Conservation (phyloP, 2,113 vertebrate genomes). For the Pterocles burchelli region DNA sequence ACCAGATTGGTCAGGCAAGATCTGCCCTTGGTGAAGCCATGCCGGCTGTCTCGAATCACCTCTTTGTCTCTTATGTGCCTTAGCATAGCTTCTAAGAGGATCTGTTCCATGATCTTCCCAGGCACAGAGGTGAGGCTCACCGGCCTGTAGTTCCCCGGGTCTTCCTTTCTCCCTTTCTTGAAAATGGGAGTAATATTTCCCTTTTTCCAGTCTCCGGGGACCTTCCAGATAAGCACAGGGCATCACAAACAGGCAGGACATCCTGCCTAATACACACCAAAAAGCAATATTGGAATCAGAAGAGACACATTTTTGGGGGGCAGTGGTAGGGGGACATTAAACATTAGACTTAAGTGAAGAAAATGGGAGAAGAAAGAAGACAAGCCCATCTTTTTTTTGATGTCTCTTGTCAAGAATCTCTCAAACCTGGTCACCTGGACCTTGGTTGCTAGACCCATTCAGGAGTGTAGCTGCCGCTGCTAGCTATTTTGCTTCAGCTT, state of each 20-base stretch:
- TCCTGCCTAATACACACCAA: neutral
- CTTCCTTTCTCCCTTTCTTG: no score
- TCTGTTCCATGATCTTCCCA: no score
- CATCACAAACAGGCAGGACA: neutral
- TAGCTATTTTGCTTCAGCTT: neutral
- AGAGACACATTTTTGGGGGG: accelerated
- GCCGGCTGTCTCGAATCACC: no score
- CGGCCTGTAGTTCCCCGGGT: no score
- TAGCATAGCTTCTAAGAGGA: no score
- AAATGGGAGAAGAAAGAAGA: neutral
- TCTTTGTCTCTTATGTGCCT: no score
- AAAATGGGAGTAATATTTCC: no score
- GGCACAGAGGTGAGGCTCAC: no score
- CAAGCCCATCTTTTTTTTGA: neutral
- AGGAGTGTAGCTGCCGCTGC: neutral
- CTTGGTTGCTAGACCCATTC: neutral
- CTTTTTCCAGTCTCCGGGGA: no score
- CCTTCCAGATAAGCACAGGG: neutral
- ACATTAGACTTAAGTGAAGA: neutral
- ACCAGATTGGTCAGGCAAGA: no score
- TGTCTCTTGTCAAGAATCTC: neutral
- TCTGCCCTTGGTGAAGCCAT: no score
- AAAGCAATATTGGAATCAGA: neutral
- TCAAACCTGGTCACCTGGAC: neutral
- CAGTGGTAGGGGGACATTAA: accelerated